Conservation (phyloP, 2,888 invertebrate species). For the Leistus spinibarbis region DNA sequence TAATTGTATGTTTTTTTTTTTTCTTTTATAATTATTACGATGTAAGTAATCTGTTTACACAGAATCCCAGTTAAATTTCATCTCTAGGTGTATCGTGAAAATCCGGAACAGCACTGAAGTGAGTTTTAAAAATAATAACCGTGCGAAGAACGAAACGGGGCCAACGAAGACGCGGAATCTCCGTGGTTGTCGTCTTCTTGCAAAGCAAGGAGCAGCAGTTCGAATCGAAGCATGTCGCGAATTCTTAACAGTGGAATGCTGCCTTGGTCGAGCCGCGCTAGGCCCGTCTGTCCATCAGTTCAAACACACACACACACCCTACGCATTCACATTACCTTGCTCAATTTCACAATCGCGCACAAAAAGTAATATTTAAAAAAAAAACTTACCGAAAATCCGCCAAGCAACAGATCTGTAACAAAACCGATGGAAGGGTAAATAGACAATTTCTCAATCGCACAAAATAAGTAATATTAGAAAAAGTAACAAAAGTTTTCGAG, state of each 20-base stretch:
- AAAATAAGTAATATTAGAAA: too few relatives aligned
- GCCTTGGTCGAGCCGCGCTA: slow-evolving; percentile 11
- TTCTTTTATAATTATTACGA: too few relatives aligned
- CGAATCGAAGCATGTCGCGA: slow-evolving; percentile 11
- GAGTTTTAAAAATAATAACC: neutral
- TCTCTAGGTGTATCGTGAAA: neutral
- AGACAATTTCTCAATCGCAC: too few relatives aligned
- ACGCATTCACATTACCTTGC: neutral
- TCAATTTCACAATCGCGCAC: too few relatives aligned
- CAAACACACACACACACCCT: neutral
- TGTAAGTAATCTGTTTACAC: too few relatives aligned
- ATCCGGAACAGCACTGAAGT: neutral
- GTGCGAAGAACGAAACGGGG: neutral
- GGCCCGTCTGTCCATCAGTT: slow-evolving; percentile 2
- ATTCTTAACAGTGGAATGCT: slow-evolving; percentile 20
- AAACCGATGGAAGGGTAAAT: too few relatives aligned
- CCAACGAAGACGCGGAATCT: neutral
- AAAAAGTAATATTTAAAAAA: too few relatives aligned
- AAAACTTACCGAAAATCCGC: too few relatives aligned
- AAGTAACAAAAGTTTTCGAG: too few relatives aligned
- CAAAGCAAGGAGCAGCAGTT: slow-evolving; percentile 2
- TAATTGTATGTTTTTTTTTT: too few relatives aligned
- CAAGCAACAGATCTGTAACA: too few relatives aligned
- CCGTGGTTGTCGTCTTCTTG: neutral
- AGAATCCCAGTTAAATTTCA: too few relatives aligned